Evolutionary conservation across 2,888 invertebrate species (phyloP).

Genomic region (Apotomis capreana): DNA sequence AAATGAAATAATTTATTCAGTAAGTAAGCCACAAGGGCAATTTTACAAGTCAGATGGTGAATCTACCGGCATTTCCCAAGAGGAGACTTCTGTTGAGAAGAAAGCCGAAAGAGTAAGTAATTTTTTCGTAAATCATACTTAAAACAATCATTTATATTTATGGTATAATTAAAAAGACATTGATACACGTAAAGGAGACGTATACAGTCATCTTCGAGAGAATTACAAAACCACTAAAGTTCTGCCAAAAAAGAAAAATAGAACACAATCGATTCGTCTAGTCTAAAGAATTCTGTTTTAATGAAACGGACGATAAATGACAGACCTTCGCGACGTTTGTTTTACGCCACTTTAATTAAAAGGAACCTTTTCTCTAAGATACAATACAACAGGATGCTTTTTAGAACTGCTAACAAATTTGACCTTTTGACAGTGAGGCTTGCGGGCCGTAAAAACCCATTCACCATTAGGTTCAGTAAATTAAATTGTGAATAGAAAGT

Average conservation of each 20-base stretch:
- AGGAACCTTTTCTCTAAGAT: constrained; percentile 13
- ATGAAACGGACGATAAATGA: constrained; percentile 28
- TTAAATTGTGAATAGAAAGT: constrained; percentile 21
- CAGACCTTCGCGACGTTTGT: constrained; percentile 28
- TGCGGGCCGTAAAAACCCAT: constrained; percentile 27
- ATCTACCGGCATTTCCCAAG: too few relatives aligned
- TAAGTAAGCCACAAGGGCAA: too few relatives aligned
- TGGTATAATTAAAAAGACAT: too few relatives aligned
- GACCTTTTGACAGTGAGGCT: constrained; percentile 9
- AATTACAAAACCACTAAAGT: not conserved
- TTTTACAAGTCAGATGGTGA: too few relatives aligned
- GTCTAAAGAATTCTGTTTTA: constrained; percentile 8
- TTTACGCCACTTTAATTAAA: constrained; percentile 32
- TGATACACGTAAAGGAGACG: too few relatives aligned
- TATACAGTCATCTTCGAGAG: too few relatives aligned
- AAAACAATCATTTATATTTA: too few relatives aligned
- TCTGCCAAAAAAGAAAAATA: constrained; percentile 1
- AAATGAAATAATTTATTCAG: too few relatives aligned
- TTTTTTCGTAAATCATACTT: too few relatives aligned
- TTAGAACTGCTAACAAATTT: constrained; percentile 1
- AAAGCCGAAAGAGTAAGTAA: too few relatives aligned
- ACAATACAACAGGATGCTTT: not conserved
- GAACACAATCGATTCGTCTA: constrained; percentile 1
- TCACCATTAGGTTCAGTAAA: constrained; percentile 28
- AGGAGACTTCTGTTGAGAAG: too few relatives aligned